Evolutionary conservation across 2,888 invertebrate species (phyloP).

Genomic region (Ametastegia equiseti): DNA sequence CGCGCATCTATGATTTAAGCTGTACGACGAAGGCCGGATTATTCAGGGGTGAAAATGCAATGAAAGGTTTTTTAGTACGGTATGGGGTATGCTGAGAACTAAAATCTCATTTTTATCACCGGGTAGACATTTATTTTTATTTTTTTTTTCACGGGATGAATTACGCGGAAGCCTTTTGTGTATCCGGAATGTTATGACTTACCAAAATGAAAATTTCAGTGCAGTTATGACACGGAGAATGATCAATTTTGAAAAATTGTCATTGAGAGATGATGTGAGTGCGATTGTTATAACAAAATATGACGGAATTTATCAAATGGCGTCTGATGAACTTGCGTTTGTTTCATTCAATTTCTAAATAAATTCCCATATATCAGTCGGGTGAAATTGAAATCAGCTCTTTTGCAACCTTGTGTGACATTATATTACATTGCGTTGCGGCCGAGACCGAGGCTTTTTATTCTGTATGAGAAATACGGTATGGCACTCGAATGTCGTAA

Average conservation of each 20-base stretch:
- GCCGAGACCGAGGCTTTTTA: background rate
- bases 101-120: background rate
- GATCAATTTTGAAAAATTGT: background rate
- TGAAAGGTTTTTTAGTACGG: background rate
- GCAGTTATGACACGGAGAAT: too few relatives aligned
- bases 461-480: background rate
- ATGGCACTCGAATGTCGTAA: slow-evolving; percentile 14
- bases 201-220: too few relatives aligned
- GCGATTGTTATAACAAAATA: too few relatives aligned
- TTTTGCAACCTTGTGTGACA: background rate
- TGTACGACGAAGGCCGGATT: slow-evolving; percentile 2
- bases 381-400: background rate
- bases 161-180: background rate
- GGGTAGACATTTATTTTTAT: background rate
- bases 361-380: background rate
- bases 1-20: slow-evolving; percentile 4
- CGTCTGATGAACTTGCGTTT: background rate
- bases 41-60: slow-evolving; percentile 20
- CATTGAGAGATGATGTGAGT: too few relatives aligned
- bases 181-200: too few relatives aligned
- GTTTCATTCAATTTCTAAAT: background rate
- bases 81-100: background rate
- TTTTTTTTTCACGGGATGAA: too few relatives aligned
- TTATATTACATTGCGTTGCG: slow-evolving; percentile 1
- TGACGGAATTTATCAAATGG: background rate